Evolutionary conservation across 2,797 vertebrate genomes (phyloP), one percentile per base, ranked within the genome.

Genomic region (Microhierax caerulescens): DNA sequence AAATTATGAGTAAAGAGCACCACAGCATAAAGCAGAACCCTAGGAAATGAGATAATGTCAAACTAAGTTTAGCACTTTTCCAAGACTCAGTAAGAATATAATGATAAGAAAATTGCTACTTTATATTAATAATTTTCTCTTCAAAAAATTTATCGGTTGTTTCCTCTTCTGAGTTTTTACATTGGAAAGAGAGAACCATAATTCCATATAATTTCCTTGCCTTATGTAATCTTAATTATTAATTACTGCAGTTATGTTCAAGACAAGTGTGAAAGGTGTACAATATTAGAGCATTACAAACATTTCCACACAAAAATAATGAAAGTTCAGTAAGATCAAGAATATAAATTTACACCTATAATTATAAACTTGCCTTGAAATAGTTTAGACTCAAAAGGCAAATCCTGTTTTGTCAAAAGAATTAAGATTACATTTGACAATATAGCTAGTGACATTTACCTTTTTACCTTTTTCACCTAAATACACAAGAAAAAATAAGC

Each of bases 41-140:
- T 69, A 91, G 73, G 73, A 96, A 97, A 95, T 68, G 56, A 88
- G 85, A 95, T 75, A 86, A 92, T 27, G 43, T 80, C 88, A 89
- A 95, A 82, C 39, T 37, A 84, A 68, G 39, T 74, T 94, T 74
- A 86, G 86, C 6, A 0, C 30, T 89, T 81, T 93, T 94, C 80
- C 81, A 91, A 82, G 22, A 34, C 23, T 87, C 34, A 10, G 41
- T 81, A 91, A 43, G 21, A 93, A 45, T 39, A n/a, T 3, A 91
- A 79, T 47, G 50, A 87, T 61, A 93, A 61, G 60, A 41, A 93
- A 97, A 92, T 41, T 48, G 14, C 54, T 88, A 76, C 56, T 83
- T 92, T 91, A 77, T 77, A 76, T 76, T 83, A 92, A 70, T 79
- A 86, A 90, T 80, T 77, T 74, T 74, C 21, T 81, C 82, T 69